Percentiles rank a stretch among this genome's conserved stretches.
Evolutionary conservation across 2,888 invertebrate genomes (phyloP).

Genomic region (Auanema sp.): DNA sequence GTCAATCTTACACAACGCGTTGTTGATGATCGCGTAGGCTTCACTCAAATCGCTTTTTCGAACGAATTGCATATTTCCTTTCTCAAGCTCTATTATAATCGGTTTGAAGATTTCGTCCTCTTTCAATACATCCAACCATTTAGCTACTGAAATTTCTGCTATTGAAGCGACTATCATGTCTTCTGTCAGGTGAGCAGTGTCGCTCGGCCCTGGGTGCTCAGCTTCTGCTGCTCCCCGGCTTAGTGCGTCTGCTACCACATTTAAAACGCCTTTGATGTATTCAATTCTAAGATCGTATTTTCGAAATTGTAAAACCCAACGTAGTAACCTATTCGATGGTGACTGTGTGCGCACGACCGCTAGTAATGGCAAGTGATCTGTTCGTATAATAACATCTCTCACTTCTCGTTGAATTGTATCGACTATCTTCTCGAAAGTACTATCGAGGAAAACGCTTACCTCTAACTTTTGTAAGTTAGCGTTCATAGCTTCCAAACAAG

Average conservation of each 20-base stretch:
- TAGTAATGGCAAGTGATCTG: constrained; percentile 32
- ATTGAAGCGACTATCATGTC: not conserved
- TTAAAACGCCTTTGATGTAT: constrained; percentile 17
- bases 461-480: no score
- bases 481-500: no score
- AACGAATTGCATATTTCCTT: not conserved
- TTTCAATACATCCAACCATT: not conserved
- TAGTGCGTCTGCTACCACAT: constrained; percentile 22
- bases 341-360: constrained; percentile 7
- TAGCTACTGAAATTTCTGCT: not conserved
- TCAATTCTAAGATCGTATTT: constrained; percentile 7
- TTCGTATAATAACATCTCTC: constrained; percentile 18
- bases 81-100: not conserved
- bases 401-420: no score
- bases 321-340: constrained; percentile 10
- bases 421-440: no score
- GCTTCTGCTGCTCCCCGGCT: constrained; percentile 7
- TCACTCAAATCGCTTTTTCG: not conserved
- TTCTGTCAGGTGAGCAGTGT: not conserved
- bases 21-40: no score
- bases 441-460: no score
- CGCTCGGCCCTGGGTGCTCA: no score
- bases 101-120: not conserved
- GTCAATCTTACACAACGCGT: not conserved
- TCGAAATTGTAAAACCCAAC: constrained; percentile 19